Conservation (phyloP, 1,140 invertebrate species). For the Drosophila fuyamai region DNA sequence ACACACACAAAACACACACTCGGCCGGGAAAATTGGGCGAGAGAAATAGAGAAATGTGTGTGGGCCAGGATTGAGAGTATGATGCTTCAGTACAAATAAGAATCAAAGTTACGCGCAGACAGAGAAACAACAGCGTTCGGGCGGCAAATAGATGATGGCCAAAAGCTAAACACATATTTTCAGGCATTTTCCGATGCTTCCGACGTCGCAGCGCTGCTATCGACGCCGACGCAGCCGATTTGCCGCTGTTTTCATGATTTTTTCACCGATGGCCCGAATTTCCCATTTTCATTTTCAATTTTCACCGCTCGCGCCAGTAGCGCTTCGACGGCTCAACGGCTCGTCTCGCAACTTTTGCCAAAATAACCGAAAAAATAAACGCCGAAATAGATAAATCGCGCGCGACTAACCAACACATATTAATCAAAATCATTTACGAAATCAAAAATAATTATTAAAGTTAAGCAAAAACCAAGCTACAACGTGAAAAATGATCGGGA, state of each 20-base stretch:
- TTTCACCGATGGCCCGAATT: slow-evolving; percentile 74
- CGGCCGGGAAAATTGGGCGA: slow-evolving; percentile 18
- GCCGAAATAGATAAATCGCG: slow-evolving; percentile 25
- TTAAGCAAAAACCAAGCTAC: slow-evolving; percentile 7
- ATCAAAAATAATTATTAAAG: slow-evolving; percentile 35
- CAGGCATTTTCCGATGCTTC: slow-evolving; percentile 67
- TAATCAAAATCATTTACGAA: slow-evolving; percentile 27
- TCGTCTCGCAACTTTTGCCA: slow-evolving; percentile 75
- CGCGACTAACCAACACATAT: slow-evolving; percentile 11
- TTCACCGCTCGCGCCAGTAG: slow-evolving; percentile 80
- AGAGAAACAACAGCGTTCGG: slow-evolving; percentile 24
- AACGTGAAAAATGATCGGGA: slow-evolving; percentile 7
- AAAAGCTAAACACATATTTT: slow-evolving; percentile 65
- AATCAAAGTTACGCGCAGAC: slow-evolving; percentile 70
- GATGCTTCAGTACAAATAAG: slow-evolving; percentile 56
- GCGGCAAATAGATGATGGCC: slow-evolving; percentile 47
- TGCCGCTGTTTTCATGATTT: slow-evolving; percentile 63
- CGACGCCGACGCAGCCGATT: slow-evolving; percentile 72
- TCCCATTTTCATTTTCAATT: slow-evolving; percentile 82
- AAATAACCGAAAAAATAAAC: slow-evolving; percentile 16
- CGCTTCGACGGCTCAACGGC: slow-evolving; percentile 81
- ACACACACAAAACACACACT: slow-evolving; percentile 16
- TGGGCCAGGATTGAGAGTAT: slow-evolving; percentile 37
- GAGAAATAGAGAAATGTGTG: slow-evolving; percentile 25
- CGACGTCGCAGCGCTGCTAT: slow-evolving; percentile 62